Evolutionary conservation across 2,888 invertebrate genomes (phyloP), one percentile per base, ranked within the genome.

Genomic region (Hyposoter didymator): DNA sequence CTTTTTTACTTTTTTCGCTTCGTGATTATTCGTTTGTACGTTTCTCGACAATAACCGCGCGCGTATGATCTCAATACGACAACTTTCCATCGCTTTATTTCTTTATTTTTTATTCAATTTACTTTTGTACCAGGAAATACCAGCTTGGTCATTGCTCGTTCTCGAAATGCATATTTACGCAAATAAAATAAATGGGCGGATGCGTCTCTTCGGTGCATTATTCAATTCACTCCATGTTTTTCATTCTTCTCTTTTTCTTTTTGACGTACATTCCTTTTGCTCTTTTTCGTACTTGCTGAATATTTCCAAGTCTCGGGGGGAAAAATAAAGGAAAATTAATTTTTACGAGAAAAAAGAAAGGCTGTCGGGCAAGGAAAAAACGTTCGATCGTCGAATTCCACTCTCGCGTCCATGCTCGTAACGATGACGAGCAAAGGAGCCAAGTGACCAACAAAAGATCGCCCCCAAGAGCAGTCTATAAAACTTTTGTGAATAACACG

Each of bases 81-180:
- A 49, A 28, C 35, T 45, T 52, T 76, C 39, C 55, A n/a, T 59
- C 32, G 32, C 47, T 32, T 3, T 45, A 14, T 55, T 82, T 80
- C 47, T 32, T 12, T 45, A n/a, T 55, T 82, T 80, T 59, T 82
- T 79, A 76, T 69, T 76, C 73, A 19, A 45, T 78, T 80, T 75
- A 55, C 55, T 12, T 78, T 39, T 66, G 64, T 67, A 43, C 49
- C 64, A 39, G 66, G 28, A 76, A 76, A 76, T 80, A 62, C 70
- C 43, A 43, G 47, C 22, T 70, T 49, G 49, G 66, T 64, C 59
- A 55, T 43, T 75, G 67, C 73, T 55, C 79, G 66, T 76, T 84
- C 80, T 74, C 84, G 22, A 84, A 81, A 82, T 76, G 84, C 76
- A 79, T 84, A 82, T 86, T 82, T 79, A 86, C 84, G 73, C 78